phyloP scores from a whole-genome alignment of 2,888 invertebrate species.

The Noctuana brunneofusca region DNA sequence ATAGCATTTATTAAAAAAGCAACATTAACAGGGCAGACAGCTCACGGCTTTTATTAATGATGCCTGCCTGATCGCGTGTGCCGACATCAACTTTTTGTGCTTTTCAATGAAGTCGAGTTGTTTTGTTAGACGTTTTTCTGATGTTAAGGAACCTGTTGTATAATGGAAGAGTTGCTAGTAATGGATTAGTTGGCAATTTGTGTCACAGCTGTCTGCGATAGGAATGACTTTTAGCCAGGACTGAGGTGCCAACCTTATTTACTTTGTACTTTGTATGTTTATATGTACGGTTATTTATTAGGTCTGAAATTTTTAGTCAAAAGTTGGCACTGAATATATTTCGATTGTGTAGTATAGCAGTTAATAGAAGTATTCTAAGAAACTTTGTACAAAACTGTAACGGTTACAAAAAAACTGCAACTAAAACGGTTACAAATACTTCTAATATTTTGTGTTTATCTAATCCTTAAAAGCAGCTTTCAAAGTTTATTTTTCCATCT shows the following conservation, averaged over 20 bases:
- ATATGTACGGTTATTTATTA: too few species aligned
- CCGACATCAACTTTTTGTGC: constrained; percentile 53
- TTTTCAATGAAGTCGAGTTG: constrained; percentile 72
- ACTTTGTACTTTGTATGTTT: neutral
- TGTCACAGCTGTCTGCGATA: neutral
- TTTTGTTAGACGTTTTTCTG: constrained; percentile 63
- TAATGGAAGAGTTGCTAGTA: neutral
- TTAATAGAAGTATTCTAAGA: too few species aligned
- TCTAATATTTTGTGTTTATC: neutral
- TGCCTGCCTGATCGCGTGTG: constrained; percentile 59
- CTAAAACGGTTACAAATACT: neutral
- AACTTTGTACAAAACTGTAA: too few species aligned
- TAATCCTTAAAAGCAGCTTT: too few species aligned
- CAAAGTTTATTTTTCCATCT: neutral
- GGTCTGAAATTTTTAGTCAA: too few species aligned
- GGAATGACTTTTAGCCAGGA: neutral
- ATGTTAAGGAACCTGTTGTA: constrained; percentile 40
- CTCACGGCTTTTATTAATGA: constrained; percentile 79
- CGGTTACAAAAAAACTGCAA: too few species aligned
- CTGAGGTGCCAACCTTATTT: neutral
- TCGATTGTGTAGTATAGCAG: too few species aligned
- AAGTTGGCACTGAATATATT: too few species aligned
- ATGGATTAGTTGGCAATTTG: constrained; percentile 3
- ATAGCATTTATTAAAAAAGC: constrained; percentile 80
- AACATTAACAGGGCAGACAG: constrained; percentile 80